Conservation (phyloP, 23 tunicate genomes). For the Diplosoma virens region DNA sequence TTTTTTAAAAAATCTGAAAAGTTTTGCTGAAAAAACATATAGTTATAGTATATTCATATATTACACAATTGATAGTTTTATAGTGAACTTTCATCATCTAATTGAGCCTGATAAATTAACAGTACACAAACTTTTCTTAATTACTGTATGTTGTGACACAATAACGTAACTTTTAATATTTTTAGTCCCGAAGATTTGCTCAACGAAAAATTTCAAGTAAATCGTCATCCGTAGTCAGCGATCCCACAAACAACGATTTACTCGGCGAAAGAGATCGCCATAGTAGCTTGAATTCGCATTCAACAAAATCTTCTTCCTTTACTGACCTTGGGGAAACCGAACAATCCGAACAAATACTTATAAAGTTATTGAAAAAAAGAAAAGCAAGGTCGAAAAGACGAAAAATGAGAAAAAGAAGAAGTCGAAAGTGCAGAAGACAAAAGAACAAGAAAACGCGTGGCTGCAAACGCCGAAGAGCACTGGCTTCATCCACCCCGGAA, state of each 20-base stretch:
- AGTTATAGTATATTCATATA: no score
- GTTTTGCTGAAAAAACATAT: no score
- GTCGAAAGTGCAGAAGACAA: constrained; percentile 9
- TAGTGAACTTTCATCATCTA: no score
- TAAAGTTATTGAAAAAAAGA: constrained; percentile 23
- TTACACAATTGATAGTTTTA: no score
- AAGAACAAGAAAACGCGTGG: constrained; percentile 11
- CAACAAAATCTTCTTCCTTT: not conserved
- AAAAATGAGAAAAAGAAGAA: constrained; percentile 32
- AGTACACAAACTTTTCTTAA: no score
- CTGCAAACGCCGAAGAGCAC: not conserved
- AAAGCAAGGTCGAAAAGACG: constrained; percentile 13
- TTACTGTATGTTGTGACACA: no score
- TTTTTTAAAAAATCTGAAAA: no score
- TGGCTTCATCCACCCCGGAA: not conserved
- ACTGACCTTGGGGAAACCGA: constrained; percentile 61
- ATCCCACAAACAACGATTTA: not conserved
- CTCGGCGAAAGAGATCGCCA: constrained; percentile 22
- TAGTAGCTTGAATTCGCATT: no score
- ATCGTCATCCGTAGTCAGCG: constrained; percentile 1
- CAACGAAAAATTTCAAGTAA: not conserved
- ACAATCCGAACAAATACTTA: constrained; percentile 8
- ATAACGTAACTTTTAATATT: no score
- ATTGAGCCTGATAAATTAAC: no score
- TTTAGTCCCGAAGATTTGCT: not conserved